Conservation (phyloP, 2,797 vertebrate genomes). For the Parauchenoglanis ngamensis region DNA sequence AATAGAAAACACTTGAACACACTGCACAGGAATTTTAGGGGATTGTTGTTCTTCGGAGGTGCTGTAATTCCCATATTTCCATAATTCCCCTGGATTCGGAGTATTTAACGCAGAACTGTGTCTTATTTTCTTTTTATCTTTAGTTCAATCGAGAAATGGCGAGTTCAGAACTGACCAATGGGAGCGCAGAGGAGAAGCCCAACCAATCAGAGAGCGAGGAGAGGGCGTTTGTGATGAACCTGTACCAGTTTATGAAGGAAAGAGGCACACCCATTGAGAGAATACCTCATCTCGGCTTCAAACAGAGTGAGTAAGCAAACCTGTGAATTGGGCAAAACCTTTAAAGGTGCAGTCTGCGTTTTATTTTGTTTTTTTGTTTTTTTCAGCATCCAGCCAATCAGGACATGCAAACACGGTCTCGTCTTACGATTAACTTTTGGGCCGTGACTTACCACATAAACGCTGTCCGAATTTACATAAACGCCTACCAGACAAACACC, state of each 20-base stretch:
- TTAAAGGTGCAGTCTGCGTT: neutral
- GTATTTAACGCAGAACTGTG: neutral
- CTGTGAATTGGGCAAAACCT: neutral
- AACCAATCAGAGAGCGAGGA: conserved; percentile 74
- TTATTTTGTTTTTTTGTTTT: neutral
- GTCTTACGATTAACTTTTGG: neutral
- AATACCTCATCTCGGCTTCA: conserved; percentile 95
- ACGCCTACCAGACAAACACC: too few species aligned
- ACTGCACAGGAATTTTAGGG: neutral
- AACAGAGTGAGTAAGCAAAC: conserved; percentile 84
- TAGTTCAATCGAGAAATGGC: conserved; percentile 75
- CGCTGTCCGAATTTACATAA: too few species aligned
- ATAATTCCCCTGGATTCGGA: neutral
- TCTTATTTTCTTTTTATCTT: neutral
- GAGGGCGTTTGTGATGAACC: conserved; percentile 82
- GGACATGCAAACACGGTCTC: neutral
- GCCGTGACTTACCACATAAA: neutral
- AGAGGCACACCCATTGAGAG: conserved; percentile 90
- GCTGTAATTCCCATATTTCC: neutral
- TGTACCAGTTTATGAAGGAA: conserved; percentile 93
- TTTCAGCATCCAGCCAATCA: neutral
- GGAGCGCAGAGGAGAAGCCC: conserved; percentile 64
- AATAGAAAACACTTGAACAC: neutral
- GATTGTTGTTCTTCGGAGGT: neutral
- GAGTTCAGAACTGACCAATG: conserved; percentile 65